phyloP scores from a whole-genome alignment of 1,140 invertebrate species.

The Rhagoletis pomonella region DNA sequence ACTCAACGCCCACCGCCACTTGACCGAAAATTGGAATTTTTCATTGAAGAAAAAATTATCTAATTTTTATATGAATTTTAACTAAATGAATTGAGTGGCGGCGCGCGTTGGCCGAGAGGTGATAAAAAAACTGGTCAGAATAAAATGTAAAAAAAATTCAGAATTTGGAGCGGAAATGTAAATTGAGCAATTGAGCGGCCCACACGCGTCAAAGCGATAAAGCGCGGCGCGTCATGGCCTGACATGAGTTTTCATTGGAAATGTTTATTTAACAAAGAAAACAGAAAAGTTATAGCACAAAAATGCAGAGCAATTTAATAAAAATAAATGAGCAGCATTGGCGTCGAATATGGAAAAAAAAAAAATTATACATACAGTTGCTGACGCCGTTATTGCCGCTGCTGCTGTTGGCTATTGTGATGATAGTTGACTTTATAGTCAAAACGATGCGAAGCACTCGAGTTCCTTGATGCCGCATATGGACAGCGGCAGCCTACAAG shows the following conservation, averaged over 20 bases:
- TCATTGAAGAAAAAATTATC: conserved; percentile 26
- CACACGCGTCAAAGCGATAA: conserved; percentile 58
- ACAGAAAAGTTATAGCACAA: background rate
- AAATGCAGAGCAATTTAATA: background rate
- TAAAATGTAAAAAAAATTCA: conserved; percentile 31
- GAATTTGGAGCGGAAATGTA: conserved; percentile 71
- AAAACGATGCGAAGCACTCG: conserved; percentile 47
- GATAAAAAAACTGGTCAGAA: conserved; percentile 54
- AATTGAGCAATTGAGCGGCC: conserved; percentile 62
- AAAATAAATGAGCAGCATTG: conserved; percentile 57
- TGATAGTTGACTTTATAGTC: conserved; percentile 20
- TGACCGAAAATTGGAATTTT: conserved; percentile 18
- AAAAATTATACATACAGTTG: background rate
- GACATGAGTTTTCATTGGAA: conserved; percentile 5
- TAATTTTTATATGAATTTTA: conserved; percentile 42
- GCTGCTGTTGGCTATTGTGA: background rate
- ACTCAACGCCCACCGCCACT: conserved; percentile 9
- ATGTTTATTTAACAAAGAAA: conserved; percentile 30
- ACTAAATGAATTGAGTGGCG: background rate
- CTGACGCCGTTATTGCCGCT: background rate
- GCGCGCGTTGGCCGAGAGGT: conserved; percentile 39
- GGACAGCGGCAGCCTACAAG: conserved; percentile 22
- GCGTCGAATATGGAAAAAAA: conserved; percentile 51
- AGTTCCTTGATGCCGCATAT: conserved; percentile 71
- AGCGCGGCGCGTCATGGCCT: background rate